These are phyloP conservation scores for Polyboroides typus DNA, from an alignment of 2,797 vertebrate genomes.

Conservation along the genomic window DNA sequence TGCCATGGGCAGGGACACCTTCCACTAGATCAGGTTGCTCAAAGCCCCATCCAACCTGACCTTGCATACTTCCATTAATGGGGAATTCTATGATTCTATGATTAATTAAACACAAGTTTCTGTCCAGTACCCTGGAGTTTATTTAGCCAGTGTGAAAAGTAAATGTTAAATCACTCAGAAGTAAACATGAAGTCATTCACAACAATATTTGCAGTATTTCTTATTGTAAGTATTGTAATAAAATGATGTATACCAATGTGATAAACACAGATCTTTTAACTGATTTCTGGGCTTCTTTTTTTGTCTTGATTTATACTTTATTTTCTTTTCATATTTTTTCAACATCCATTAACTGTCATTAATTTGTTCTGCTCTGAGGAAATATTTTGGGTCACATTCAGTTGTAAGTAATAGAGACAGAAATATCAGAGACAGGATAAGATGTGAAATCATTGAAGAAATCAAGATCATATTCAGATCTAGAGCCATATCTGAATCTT, in stretches of 20 bases:
- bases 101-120: neutral
- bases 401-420: neutral
- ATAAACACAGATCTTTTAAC: neutral
- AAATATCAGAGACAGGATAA: neutral
- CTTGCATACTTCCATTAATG: neutral
- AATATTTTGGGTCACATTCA: neutral
- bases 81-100: neutral
- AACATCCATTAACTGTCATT: neutral
- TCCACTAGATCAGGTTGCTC: neutral
- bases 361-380: neutral
- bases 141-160: neutral
- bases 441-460: neutral
- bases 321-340: neutral
- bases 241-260: accelerated
- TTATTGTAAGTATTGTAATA: neutral
- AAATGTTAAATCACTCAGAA: neutral
- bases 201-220: neutral
- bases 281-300: neutral
- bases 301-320: neutral
- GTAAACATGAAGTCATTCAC: neutral
- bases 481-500: neutral
- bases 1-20: neutral
- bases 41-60: neutral
- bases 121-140: neutral
- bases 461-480: neutral